A percentile compares a stretch with the other conserved stretches of the same genome.
Evolutionary conservation across 1,140 invertebrate species (phyloP).

Genomic region (Drosophila kikkawai): DNA sequence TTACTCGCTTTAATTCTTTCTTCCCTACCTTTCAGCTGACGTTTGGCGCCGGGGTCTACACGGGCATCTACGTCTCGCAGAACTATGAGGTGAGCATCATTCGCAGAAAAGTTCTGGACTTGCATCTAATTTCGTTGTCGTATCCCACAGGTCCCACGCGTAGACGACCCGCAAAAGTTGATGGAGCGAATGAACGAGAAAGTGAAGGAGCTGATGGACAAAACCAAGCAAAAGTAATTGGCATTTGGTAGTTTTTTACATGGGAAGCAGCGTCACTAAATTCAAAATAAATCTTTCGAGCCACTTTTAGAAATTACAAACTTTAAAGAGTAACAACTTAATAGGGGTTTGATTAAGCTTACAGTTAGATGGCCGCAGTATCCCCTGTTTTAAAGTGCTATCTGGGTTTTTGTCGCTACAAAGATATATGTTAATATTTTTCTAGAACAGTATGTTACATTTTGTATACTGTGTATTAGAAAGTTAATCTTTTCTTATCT

Average conservation of each 20-base stretch:
- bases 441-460: too few species aligned
- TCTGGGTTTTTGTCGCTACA: not conserved
- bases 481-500: too few species aligned
- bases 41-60: slow-evolving; percentile 91
- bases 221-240: slow-evolving; percentile 85
- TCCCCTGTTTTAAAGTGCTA: not conserved
- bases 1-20: not conserved
- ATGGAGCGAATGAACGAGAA: slow-evolving; percentile 88
- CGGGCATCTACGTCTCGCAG: slow-evolving; percentile 92
- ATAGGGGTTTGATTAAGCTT: not conserved
- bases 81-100: slow-evolving; percentile 90
- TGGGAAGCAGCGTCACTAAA: slow-evolving; percentile 15
- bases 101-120: not conserved
- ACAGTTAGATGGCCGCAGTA: not conserved
- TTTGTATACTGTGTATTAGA: too few species aligned
- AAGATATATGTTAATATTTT: too few species aligned
- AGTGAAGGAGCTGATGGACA: slow-evolving; percentile 87
- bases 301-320: not conserved
- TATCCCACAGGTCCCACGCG: slow-evolving; percentile 89
- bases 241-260: slow-evolving; percentile 5
- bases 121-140: not conserved
- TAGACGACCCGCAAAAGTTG: slow-evolving; percentile 91
- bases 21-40: slow-evolving; percentile 88
- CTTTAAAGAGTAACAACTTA: not conserved
- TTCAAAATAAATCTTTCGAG: slow-evolving; percentile 10